Base-by-base conservation (phyloP, 2,113 vertebrate species). In the Laticauda colubrina region DNA sequence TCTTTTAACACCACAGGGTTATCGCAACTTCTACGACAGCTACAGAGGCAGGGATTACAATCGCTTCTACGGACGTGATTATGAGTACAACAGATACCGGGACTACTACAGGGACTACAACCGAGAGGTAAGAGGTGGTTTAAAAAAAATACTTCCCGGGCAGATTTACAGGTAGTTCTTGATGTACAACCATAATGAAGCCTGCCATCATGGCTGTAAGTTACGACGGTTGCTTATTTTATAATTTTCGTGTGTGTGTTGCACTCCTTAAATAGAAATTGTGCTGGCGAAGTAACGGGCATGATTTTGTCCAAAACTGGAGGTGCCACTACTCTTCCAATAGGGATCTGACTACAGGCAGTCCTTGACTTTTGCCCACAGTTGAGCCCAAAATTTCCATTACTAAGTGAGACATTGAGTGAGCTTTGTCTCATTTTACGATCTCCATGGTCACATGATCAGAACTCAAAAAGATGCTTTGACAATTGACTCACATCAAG, bases 51-150 rank as follows among this genome's bases (percentile, higher is more conserved):
- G 97, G 69, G 97, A 97, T 87, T 97, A 97, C 4, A 97, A 97
- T 48, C 95, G 97, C 23, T 97, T 97, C 95, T 98, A 98, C 1
- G 95, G 96, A 24, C 97, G 96, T 3, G 97, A 97, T 92, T 98
- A 98, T 3, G 97, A 98, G 26, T 98, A 98, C 93, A 98, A 97
- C 96, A 94, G 97, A 94, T 98, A 98, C 96, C 96, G 97, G 90
- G 97, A 98, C 90, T 98, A 97, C 94, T 98, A 98, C 96, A 96
- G 97, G 93, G 98, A 97, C 39, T 98, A 98, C 94, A 97, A 96
- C n/a, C 97, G 97, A 45, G 98, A 98, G 96, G 98, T 98, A 64
- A 96, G 97, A 95, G 85, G 87, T 61, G 3, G 0, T 51, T 51
- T 8, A 57, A 59, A 59, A 24, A 24, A 59, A 24, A 61, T 3